Conservation (phyloP, 2,797 vertebrate genomes). For the Coreius guichenoti region DNA sequence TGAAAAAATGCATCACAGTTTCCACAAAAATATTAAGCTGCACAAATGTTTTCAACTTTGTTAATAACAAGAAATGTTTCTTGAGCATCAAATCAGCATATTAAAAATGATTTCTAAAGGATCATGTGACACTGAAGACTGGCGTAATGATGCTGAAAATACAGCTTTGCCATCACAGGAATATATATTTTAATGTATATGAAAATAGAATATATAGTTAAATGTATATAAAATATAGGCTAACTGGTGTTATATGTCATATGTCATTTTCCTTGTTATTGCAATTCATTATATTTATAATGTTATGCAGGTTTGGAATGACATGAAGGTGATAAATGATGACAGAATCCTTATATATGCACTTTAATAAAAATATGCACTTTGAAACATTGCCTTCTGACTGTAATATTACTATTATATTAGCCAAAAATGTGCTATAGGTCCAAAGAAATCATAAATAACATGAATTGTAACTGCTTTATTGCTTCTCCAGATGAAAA, state of each 20-base stretch:
- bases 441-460: conserved; percentile 6
- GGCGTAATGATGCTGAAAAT: neutral
- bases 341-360: neutral
- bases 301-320: neutral
- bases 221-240: too few species aligned
- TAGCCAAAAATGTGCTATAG: neutral
- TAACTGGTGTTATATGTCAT: neutral
- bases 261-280: neutral
- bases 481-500: conserved; percentile 84
- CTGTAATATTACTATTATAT: neutral
- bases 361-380: neutral
- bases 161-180: neutral
- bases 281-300: neutral
- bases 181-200: neutral
- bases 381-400: neutral
- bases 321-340: neutral
- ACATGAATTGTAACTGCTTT: neutral
- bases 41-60: neutral
- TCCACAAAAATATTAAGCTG: neutral
- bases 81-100: neutral
- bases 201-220: neutral
- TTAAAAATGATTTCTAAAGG: neutral
- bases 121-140: neutral
- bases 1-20: neutral
- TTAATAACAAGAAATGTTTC: neutral